These are phyloP conservation scores for Diadema setosum DNA, from an alignment of 35 echinoderm and acorn worm species.

Conservation along the genomic window DNA sequence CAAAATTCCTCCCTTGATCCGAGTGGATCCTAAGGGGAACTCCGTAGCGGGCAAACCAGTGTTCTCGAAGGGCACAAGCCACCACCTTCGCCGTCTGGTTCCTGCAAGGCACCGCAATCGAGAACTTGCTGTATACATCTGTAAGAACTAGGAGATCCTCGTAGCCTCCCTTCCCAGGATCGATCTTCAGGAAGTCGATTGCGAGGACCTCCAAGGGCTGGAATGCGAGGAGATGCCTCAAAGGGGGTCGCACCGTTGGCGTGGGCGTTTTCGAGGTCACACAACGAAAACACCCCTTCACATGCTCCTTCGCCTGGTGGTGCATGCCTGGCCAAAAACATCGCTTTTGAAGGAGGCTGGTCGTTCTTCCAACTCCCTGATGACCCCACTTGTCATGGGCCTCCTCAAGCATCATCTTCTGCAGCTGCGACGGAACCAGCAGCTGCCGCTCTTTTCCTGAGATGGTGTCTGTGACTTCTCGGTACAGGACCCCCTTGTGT, in stretches of 20 bases:
- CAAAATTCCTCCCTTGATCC: constrained; percentile 52
- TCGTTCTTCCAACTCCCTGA: constrained; percentile 34
- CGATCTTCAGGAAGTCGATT: constrained; percentile 42
- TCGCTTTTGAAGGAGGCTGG: background rate
- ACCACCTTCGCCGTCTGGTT: constrained; percentile 48
- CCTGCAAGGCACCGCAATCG: constrained; percentile 32
- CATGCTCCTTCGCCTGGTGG: background rate
- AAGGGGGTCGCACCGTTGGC: background rate
- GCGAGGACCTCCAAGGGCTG: constrained; percentile 25
- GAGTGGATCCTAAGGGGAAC: constrained; percentile 44
- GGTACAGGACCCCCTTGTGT: background rate
- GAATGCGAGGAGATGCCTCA: constrained; percentile 18
- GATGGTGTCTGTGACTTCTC: background rate
- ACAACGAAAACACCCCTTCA: constrained; percentile 32
- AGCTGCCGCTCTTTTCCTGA: background rate
- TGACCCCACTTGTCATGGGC: constrained; percentile 70
- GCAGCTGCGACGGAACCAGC: constrained; percentile 2
- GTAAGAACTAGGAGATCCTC: constrained; percentile 67
- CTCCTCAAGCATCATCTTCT: background rate
- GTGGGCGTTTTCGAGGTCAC: constrained; percentile 19
- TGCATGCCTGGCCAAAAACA: constrained; percentile 60
- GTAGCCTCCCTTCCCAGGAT: constrained; percentile 4
- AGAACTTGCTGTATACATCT: constrained; percentile 46
- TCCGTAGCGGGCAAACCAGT: background rate
- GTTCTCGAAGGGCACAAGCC: background rate